Conservation (phyloP, 2,113 vertebrate species). For the Phaetusa simplex region DNA sequence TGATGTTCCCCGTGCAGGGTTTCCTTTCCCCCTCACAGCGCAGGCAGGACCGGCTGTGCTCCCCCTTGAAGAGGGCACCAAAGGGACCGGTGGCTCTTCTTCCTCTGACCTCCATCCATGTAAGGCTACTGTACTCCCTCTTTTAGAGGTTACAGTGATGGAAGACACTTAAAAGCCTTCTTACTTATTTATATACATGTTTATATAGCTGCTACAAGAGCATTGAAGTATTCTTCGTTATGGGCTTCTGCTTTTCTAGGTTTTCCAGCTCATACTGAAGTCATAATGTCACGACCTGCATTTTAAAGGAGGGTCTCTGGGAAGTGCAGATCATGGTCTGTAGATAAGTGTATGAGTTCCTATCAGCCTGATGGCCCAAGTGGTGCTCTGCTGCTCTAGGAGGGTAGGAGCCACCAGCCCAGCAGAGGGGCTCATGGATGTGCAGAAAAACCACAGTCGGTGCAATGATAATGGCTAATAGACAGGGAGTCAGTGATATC, state of each 20-base stretch:
- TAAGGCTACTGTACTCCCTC: neutral
- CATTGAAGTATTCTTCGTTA: constrained; percentile 50
- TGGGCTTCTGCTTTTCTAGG: constrained; percentile 59
- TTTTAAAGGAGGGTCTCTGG: neutral
- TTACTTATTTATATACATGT: neutral
- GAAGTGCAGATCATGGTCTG: neutral
- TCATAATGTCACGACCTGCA: constrained; percentile 64
- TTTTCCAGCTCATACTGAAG: constrained; percentile 63
- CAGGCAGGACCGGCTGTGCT: neutral
- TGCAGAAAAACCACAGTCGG: neutral
- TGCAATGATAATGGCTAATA: accelerated
- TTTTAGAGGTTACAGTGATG: neutral
- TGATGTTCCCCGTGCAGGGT: neutral
- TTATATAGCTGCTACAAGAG: constrained; percentile 62
- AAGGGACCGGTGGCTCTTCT: neutral
- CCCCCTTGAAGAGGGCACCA: neutral
- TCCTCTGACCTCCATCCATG: neutral
- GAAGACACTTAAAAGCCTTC: neutral
- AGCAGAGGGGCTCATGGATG: neutral
- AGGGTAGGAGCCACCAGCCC: neutral
- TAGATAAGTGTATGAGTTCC: neutral
- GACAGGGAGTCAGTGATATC: neutral
- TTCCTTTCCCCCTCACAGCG: neutral
- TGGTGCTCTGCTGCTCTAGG: neutral
- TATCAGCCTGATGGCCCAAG: neutral